Conservation (phyloP, 2,113 vertebrate species). For the Gobiocypris rarus region DNA sequence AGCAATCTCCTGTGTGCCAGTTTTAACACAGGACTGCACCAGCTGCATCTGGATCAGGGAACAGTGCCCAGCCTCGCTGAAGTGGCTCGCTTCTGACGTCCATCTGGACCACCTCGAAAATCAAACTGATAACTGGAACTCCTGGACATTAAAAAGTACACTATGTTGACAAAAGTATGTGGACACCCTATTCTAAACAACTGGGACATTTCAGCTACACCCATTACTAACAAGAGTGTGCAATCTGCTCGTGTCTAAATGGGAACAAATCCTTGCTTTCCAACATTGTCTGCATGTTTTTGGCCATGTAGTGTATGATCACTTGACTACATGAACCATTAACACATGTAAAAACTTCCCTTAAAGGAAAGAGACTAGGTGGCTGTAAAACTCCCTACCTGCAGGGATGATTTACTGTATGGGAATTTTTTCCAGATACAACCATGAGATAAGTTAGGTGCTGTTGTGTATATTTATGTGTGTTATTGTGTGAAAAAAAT, state of each 20-base stretch:
- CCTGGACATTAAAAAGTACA: neutral
- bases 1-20: constrained; percentile 86
- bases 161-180: neutral
- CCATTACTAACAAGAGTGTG: neutral
- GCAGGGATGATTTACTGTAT: neutral
- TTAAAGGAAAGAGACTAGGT: neutral
- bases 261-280: neutral
- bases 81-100: constrained; percentile 72
- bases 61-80: constrained; percentile 59
- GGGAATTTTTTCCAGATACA: neutral
- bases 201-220: neutral
- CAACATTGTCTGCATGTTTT: neutral
- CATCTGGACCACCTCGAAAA: accelerated
- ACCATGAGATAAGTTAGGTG: neutral
- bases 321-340: neutral
- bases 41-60: constrained; percentile 74
- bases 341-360: neutral
- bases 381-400: neutral
- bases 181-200: neutral
- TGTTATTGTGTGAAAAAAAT: neutral
- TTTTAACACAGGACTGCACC: constrained; percentile 81
- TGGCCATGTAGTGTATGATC: neutral
- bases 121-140: neutral
- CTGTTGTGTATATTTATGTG: neutral
- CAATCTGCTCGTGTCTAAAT: neutral